Conservation (phyloP, 2,888 invertebrate species). For the Agrotis ipsilon region DNA sequence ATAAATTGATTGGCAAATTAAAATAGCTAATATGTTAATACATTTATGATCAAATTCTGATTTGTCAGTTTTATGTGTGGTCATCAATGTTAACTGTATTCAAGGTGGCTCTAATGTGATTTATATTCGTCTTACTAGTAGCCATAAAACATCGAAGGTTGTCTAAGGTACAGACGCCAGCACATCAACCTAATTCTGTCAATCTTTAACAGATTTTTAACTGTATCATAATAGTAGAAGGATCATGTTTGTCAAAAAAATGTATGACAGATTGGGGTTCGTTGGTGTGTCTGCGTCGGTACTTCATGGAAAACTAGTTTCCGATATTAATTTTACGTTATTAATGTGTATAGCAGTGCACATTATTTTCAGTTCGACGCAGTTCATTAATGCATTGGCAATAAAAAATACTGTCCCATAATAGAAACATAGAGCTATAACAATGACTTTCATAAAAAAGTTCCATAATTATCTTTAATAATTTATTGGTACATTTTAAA, state of each 20-base stretch:
- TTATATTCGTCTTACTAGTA: neutral
- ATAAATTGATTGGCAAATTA: conserved; percentile 27
- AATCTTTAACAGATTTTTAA: too few relatives aligned
- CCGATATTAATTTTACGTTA: conserved; percentile 12
- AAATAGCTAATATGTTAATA: conserved; percentile 15
- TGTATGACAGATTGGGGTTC: too few relatives aligned
- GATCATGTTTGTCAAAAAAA: too few relatives aligned
- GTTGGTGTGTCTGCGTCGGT: too few relatives aligned
- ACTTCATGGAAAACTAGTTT: conserved; percentile 7
- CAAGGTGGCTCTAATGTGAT: neutral
- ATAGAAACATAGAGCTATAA: neutral
- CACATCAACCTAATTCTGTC: too few relatives aligned
- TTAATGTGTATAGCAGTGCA: conserved; percentile 4
- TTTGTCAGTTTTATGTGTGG: conserved; percentile 13
- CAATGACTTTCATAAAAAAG: conserved; percentile 11
- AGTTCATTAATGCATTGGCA: neutral
- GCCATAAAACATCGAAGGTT: neutral
- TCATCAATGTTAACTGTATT: neutral
- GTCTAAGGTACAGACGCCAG: too few relatives aligned
- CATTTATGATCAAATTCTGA: neutral
- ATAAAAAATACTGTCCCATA: conserved; percentile 21
- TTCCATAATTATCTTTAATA: neutral
- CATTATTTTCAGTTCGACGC: neutral
- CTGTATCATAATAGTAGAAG: too few relatives aligned
- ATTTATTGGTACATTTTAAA: too few relatives aligned